Percentiles rank a stretch among this genome's conserved stretches.
Evolutionary conservation across 2,888 invertebrate species (phyloP).

Genomic region (Odontocolon sp.): DNA sequence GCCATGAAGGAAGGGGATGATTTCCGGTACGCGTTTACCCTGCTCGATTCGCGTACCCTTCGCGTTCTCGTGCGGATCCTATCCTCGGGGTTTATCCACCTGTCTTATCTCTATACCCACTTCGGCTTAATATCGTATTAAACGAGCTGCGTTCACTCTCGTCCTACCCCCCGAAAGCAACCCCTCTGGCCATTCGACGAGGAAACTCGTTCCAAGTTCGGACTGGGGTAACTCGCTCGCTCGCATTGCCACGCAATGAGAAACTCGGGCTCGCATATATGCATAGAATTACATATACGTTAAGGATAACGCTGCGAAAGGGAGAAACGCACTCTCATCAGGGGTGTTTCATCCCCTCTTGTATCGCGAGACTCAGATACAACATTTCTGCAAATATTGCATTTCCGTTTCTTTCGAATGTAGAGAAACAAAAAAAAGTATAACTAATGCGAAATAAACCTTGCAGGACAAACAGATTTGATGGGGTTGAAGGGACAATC

Average conservation of each 20-base stretch:
- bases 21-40: conserved; percentile 16
- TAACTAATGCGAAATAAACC: background rate
- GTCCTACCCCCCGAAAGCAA: background rate
- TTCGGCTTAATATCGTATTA: conserved; percentile 37
- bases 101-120: conserved; percentile 37
- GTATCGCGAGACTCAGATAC: background rate
- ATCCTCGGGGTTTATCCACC: conserved; percentile 36
- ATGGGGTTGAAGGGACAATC: too few relatives aligned
- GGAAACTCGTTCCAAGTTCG: conserved; percentile 37
- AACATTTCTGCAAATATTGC: conserved; percentile 21
- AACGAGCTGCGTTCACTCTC: conserved; percentile 9
- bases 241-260: conserved; percentile 7
- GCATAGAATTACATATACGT: background rate
- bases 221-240: conserved; percentile 11
- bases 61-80: conserved; percentile 4
- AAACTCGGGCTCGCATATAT: background rate
- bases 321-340: conserved; percentile 20
- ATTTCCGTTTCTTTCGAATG: background rate
- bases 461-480: too few relatives aligned
- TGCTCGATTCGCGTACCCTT: background rate
- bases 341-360: conserved; percentile 1
- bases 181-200: conserved; percentile 10
- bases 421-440: background rate
- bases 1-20: background rate
- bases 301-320: conserved; percentile 23